A percentile compares a stretch with the other conserved stretches of the same genome.
These are phyloP conservation scores for Damaliscus lunatus DNA, from an alignment of 2,113 vertebrate genomes.

Conservation along the genomic window DNA sequence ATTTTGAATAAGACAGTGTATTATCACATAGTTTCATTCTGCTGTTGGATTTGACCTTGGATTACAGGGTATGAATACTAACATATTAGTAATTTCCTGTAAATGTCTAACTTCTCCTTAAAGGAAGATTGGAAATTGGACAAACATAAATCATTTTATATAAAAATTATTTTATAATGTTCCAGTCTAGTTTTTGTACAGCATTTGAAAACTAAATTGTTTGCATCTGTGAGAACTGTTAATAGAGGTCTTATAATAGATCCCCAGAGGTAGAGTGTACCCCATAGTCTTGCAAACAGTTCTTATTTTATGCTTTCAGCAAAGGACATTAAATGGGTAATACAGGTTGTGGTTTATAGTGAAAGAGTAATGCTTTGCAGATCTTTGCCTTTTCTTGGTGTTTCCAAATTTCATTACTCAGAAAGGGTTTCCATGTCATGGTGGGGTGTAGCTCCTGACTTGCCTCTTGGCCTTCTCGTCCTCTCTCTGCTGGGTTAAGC, in stretches of 20 bases:
- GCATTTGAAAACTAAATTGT: constrained; percentile 62
- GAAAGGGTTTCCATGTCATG: neutral
- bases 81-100: constrained; percentile 53
- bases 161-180: constrained; percentile 57
- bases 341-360: constrained; percentile 54
- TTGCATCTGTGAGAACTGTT: constrained; percentile 59
- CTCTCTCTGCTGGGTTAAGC: neutral
- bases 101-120: constrained; percentile 34
- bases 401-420: constrained; percentile 21
- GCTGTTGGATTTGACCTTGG: constrained; percentile 42
- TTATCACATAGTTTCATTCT: neutral
- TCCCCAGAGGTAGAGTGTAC: neutral
- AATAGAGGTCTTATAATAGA: constrained; percentile 46
- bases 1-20: neutral
- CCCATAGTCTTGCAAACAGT: constrained; percentile 31
- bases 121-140: constrained; percentile 39
- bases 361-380: constrained; percentile 48
- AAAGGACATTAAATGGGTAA: constrained; percentile 41
- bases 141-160: constrained; percentile 46
- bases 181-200: constrained; percentile 35
- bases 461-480: neutral
- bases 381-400: constrained; percentile 20
- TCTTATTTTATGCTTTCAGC: constrained; percentile 56
- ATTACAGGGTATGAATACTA: constrained; percentile 2
- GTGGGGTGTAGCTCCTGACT: neutral